Base-by-base conservation (phyloP, 1,140 invertebrate genomes). In the Helicoverpa zea region DNA sequence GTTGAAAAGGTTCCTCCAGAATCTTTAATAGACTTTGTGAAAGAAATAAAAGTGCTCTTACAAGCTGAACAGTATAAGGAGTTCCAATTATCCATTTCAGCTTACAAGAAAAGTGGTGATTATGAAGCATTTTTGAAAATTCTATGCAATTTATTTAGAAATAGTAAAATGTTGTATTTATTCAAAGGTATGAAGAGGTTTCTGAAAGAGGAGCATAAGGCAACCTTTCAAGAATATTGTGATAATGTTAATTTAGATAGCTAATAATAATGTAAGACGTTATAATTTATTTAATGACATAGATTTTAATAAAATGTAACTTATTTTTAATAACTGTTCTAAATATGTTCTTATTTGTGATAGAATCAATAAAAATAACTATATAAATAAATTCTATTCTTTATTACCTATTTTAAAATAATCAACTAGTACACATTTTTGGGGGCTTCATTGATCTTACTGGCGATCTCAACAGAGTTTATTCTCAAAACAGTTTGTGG, bases 401-500 rank as follows among this genome's bases (percentile, higher is more conserved):
- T 77, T 77, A 81, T 90, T 92, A 80, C 52, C 75, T 73, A 87
- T 74, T 81, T 89, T 74, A 90, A 35, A 63, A 59, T 5, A 73
- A 23, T 64, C 47, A 83, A 63, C 78, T 92, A 93, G 82, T 89
- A 90, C 35, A 87, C 87, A 90, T 94, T 93, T 61, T 87, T 92
- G 4, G 88, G 80, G 13, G 86, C 79, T 84, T 90, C 88, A 88
- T 95, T 95, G 56, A 95, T 94, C 73, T 85, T 93, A 82, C 91
- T 91, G 0, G 78, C 76, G 75, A 95, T 94, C 79, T 93, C 89
- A 59, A 98, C 97, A 2, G 96, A 95, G 86, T 97, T 98, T 74
- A 98, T 98, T 84, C 97, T 95, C 59, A 98, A 85, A 94, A 97
- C 97, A 13, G 97, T 98, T 81, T 97, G 96, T 64, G 96, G 96